Conservation (phyloP, 2,888 invertebrate genomes). For the Axea sp. region DNA sequence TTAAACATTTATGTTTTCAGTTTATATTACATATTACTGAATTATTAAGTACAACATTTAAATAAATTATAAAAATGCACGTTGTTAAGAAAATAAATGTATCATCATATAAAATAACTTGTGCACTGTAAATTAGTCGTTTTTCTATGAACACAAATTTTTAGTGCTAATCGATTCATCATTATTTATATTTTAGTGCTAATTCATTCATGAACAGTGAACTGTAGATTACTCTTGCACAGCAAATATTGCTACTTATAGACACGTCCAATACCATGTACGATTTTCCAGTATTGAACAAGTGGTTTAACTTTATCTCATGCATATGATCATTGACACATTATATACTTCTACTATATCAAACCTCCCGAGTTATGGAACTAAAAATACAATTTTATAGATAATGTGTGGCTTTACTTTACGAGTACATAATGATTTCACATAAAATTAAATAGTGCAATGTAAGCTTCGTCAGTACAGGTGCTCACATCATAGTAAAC, state of each 20-base stretch:
- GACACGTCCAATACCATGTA: background rate
- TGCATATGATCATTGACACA: conserved; percentile 6
- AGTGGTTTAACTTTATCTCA: conserved; percentile 4
- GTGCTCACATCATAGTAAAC: conserved; percentile 6
- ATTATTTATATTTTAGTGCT: too few relatives aligned
- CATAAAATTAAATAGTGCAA: background rate
- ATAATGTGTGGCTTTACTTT: background rate
- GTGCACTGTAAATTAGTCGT: too few relatives aligned
- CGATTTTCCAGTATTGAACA: conserved; percentile 16
- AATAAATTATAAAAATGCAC: too few relatives aligned
- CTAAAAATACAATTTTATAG: conserved; percentile 18
- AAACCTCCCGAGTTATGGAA: background rate
- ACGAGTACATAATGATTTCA: background rate
- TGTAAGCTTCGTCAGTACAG: conserved; percentile 2
- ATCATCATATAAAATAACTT: too few relatives aligned
- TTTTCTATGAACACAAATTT: too few relatives aligned
- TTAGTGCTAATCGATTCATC: background rate
- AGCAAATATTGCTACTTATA: conserved; percentile 9
- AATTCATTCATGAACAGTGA: background rate
- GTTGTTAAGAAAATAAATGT: too few relatives aligned
- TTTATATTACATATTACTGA: too few relatives aligned
- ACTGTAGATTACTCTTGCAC: background rate
- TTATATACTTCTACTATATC: background rate
- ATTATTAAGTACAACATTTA: too few relatives aligned
- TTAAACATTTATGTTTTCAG: too few relatives aligned